Conservation (phyloP, 2,888 invertebrate species). For the Linhomoeus sp. region DNA sequence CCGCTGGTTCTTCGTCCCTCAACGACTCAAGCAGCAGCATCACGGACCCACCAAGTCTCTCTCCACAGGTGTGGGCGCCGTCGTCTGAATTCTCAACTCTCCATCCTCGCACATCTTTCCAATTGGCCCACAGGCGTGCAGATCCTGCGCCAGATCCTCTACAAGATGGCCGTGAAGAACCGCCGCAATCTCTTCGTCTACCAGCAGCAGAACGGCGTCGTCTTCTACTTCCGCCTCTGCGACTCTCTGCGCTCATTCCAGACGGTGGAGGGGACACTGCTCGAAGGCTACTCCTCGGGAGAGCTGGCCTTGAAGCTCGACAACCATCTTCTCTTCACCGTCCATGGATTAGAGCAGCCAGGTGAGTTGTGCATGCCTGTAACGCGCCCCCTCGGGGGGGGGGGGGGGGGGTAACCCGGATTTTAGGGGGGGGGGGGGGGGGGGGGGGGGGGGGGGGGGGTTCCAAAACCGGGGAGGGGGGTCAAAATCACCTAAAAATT, state of each 20-base stretch:
- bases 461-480: too few species aligned
- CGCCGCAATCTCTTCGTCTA: conserved; percentile 56
- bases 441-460: too few species aligned
- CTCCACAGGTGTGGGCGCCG: conserved; percentile 12
- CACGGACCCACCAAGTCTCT: conserved; percentile 1
- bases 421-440: too few species aligned
- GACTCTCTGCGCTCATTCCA: too few species aligned
- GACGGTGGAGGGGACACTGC: background rate
- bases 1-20: conserved; percentile 47
- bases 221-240: background rate
- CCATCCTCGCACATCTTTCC: too few species aligned
- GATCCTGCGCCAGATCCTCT: conserved; percentile 44
- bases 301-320: too few species aligned
- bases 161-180: conserved; percentile 49
- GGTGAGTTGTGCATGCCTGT: background rate
- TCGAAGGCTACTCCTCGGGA: too few species aligned
- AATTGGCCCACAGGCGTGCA: too few species aligned
- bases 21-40: conserved; percentile 38
- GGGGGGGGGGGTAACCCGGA: too few species aligned
- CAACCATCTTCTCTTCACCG: background rate
- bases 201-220: background rate
- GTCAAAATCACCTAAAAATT: too few species aligned
- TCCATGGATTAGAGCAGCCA: background rate
- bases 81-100: background rate
- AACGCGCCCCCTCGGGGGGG: too few species aligned